Evolutionary conservation across 2,113 vertebrate species (phyloP).

Genomic region (Stigmatopora argus): DNA sequence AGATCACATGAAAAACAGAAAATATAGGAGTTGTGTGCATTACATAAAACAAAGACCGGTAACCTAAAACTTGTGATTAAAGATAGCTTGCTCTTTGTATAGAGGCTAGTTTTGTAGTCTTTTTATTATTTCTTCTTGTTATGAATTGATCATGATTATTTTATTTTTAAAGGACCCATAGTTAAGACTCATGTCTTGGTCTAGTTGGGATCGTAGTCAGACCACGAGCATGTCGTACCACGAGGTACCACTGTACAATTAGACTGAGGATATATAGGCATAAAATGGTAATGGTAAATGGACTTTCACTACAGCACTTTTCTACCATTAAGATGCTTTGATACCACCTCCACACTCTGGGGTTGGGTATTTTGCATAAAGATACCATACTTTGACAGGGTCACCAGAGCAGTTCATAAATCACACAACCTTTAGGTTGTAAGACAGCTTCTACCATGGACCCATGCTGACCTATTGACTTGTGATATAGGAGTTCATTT

Average conservation of each 20-base stretch:
- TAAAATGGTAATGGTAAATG: no score
- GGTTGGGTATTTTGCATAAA: no score
- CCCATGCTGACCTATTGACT: no score
- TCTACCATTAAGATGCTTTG: neutral
- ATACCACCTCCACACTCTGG: no score
- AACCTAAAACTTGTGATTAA: no score
- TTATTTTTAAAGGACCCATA: slow-evolving; percentile 3
- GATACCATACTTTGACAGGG: slow-evolving; percentile 31
- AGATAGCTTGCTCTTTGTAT: neutral
- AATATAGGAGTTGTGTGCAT: neutral
- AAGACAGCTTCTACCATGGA: no score
- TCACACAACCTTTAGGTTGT: no score
- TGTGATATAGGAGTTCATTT: no score
- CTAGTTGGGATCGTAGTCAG: slow-evolving; percentile 20
- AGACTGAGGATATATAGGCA: slow-evolving; percentile 14
- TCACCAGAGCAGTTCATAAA: no score
- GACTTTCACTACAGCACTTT: neutral
- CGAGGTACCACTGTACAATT: slow-evolving; percentile 4
- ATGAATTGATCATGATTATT: neutral
- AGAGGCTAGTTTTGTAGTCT: neutral
- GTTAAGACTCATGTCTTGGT: slow-evolving; percentile 5
- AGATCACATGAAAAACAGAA: slow-evolving; percentile 3
- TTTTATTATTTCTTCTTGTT: no score
- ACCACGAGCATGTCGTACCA: slow-evolving; percentile 12
- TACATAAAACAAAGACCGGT: slow-evolving; percentile 3